phyloP scores from a whole-genome alignment of 2,797 vertebrate genomes.

The Coracias cyanogaster region DNA sequence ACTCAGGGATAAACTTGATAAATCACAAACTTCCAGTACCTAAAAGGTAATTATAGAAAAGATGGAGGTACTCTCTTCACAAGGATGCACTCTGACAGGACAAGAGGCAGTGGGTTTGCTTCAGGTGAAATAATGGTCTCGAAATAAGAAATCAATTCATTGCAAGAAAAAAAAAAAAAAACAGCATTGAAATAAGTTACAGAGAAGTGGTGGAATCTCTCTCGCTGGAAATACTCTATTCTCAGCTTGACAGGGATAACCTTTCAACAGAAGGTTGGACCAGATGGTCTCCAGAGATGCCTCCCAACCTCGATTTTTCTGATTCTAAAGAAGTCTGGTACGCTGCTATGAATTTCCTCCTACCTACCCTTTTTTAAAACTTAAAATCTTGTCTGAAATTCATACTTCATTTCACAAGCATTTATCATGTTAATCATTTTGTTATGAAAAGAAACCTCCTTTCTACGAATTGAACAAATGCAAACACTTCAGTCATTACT shows the following conservation, averaged over 20 bases:
- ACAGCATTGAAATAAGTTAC: not conserved
- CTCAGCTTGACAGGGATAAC: slow-evolving; percentile 24
- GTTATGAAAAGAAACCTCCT: not conserved
- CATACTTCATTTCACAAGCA: not conserved
- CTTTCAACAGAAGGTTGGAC: slow-evolving; percentile 49
- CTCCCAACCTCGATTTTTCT: slow-evolving; percentile 4
- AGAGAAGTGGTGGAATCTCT: not conserved
- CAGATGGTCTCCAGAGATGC: slow-evolving; percentile 39
- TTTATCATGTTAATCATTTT: not conserved
- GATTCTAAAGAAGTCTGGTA: not conserved
- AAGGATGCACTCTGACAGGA: not conserved
- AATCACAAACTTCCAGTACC: not conserved
- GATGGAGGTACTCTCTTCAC: not conserved
- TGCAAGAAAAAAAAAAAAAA: not conserved
- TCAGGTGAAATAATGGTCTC: not conserved
- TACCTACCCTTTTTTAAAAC: not conserved
- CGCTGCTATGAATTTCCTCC: not conserved
- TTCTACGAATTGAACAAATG: not conserved
- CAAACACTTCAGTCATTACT: not conserved
- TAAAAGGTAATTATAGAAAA: not conserved
- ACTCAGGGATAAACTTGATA: not conserved
- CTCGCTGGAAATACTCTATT: not conserved
- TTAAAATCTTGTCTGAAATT: not conserved
- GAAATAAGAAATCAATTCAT: not conserved
- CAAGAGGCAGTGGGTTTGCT: not conserved